These are phyloP conservation scores for Donacobius atricapilla DNA, from an alignment of 2,113 vertebrate genomes.

Conservation along the genomic window DNA sequence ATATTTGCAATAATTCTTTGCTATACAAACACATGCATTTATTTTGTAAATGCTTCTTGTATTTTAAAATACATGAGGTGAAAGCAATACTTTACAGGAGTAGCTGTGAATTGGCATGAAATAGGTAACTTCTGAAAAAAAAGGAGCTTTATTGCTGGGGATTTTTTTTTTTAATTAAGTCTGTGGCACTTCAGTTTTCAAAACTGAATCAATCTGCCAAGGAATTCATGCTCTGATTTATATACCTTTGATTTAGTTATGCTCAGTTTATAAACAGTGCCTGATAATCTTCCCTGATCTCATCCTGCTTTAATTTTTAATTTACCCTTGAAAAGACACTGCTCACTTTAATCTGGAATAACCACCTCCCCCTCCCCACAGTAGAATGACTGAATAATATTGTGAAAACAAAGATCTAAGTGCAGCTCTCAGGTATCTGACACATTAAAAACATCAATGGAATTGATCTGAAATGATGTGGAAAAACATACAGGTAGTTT, in stretches of 20 bases:
- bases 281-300: not conserved
- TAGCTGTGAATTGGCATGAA: not conserved
- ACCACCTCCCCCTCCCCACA: not conserved
- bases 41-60: not conserved
- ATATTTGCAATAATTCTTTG: not conserved
- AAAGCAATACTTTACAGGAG: not conserved
- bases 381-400: not conserved
- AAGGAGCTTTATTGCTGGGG: not conserved
- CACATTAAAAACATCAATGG: not conserved
- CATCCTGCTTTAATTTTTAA: not conserved
- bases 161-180: not conserved
- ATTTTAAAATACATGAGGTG: not conserved
- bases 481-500: not conserved
- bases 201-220: not conserved
- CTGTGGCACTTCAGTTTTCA: not conserved
- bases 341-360: not conserved
- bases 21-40: not conserved
- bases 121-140: not conserved
- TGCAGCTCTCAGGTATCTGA: not conserved
- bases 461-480: not conserved
- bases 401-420: not conserved
- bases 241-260: constrained; percentile 9
- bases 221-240: not conserved
- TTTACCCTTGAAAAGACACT: not conserved
- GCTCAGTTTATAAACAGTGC: not conserved